Conservation (phyloP, 1,140 invertebrate species). For the Drosophila eugracilis region DNA sequence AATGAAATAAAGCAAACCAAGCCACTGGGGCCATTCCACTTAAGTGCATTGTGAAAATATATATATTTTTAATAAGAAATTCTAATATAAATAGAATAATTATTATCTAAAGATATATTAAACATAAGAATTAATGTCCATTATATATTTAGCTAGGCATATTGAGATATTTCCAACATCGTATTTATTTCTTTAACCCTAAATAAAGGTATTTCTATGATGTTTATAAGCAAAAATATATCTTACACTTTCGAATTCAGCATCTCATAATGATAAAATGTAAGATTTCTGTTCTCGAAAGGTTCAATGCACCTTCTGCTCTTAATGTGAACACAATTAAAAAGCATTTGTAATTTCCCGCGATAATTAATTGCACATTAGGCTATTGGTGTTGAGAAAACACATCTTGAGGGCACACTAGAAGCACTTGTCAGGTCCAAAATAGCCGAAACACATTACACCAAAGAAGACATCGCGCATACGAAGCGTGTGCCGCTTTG, state of each 20-base stretch:
- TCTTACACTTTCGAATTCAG: no score
- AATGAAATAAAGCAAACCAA: conserved; percentile 33
- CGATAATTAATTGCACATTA: conserved; percentile 72
- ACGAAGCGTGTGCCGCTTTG: conserved; percentile 58
- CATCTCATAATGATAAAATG: no score
- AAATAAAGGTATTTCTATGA: no score
- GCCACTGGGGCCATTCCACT: conserved; percentile 1
- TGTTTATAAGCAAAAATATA: no score
- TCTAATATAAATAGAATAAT: not conserved
- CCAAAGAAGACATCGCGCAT: conserved; percentile 64
- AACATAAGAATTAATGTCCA: no score
- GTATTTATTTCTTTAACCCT: no score
- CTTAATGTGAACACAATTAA: conserved; percentile 50
- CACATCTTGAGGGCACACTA: conserved; percentile 61
- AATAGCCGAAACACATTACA: conserved; percentile 53
- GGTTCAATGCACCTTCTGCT: conserved; percentile 46
- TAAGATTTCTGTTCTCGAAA: no score
- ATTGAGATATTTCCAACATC: no score
- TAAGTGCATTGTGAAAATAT: conserved; percentile 1
- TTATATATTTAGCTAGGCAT: no score
- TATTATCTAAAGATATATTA: no score
- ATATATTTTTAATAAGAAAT: not conserved
- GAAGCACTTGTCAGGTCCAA: conserved; percentile 20
- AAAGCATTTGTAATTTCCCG: conserved; percentile 39
- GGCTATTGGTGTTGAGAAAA: conserved; percentile 62